A percentile compares a stretch with the other conserved stretches of the same genome.
Conservation (phyloP, 2,113 vertebrate species). For the Fukomys damarensis region DNA sequence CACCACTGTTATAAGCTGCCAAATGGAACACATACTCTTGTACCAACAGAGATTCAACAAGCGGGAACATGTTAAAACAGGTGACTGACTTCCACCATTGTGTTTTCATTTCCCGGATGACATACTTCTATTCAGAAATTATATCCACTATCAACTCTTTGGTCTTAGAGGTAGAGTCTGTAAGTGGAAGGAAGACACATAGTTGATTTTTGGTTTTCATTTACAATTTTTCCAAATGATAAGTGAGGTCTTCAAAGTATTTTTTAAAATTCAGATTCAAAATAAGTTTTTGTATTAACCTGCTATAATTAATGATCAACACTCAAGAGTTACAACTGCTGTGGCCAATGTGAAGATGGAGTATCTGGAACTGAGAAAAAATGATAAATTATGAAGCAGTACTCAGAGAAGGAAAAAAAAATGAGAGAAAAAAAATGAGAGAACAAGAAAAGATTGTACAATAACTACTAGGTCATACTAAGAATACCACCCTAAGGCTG, state of each 20-base stretch:
- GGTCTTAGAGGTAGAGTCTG: not conserved
- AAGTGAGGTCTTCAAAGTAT: not conserved
- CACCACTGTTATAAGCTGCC: not conserved
- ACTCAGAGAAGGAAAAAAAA: not conserved
- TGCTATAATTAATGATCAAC: not conserved
- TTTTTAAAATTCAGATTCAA: not conserved
- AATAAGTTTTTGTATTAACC: not conserved
- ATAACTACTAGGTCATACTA: not conserved
- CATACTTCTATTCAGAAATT: not conserved
- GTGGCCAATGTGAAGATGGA: not conserved
- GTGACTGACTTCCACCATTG: not conserved
- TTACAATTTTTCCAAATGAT: not conserved
- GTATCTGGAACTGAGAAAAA: not conserved
- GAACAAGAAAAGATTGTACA: not conserved
- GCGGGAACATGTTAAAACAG: not conserved
- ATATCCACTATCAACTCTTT: not conserved
- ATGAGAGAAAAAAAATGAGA: not conserved
- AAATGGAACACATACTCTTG: not conserved
- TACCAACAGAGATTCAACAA: not conserved
- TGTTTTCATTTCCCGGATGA: not conserved
- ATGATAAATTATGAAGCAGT: not conserved
- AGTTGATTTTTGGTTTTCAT: not conserved
- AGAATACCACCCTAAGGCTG: too few relatives aligned
- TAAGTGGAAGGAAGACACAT: not conserved
- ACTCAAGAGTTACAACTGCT: not conserved